Conservation (phyloP, 2,888 invertebrate species). For the Ametastegia equiseti region DNA sequence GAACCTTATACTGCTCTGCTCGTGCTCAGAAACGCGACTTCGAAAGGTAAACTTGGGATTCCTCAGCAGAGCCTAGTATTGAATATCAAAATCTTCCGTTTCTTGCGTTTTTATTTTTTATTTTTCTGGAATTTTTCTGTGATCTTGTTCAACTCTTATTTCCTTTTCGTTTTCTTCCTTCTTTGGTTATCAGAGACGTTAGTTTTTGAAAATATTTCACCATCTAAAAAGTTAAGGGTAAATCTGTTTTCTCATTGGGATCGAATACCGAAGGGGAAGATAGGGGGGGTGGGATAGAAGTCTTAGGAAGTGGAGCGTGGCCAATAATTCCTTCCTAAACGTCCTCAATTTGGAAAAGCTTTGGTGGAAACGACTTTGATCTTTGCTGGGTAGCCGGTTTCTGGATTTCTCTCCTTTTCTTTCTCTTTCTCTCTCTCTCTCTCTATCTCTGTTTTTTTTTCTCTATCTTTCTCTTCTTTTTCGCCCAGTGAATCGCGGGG, state of each 20-base stretch:
- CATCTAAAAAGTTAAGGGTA: background rate
- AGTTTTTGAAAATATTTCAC: background rate
- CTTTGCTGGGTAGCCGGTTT: constrained; percentile 14
- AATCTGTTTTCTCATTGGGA: background rate
- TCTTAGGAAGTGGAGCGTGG: constrained; percentile 33
- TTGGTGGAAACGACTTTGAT: constrained; percentile 41
- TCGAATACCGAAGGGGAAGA: background rate
- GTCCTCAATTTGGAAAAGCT: constrained; percentile 44
- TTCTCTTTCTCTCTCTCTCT: background rate
- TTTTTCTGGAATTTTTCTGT: too few relatives aligned
- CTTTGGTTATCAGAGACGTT: background rate
- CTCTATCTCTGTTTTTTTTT: background rate
- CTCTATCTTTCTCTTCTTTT: background rate
- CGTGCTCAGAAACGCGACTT: background rate
- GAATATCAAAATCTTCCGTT: background rate
- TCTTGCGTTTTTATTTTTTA: background rate
- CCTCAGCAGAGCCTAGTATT: background rate
- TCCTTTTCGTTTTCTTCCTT: background rate
- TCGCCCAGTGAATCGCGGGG: constrained; percentile 3
- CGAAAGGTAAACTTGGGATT: background rate
- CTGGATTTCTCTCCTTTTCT: background rate
- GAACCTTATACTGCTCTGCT: background rate
- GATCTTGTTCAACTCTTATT: too few relatives aligned
- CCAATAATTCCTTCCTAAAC: constrained; percentile 46
- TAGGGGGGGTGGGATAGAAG: background rate